A percentile compares a stretch with the other conserved stretches of the same genome.
Evolutionary conservation across 2,888 invertebrate species (phyloP).

Genomic region (Pantelozetes paolii): DNA sequence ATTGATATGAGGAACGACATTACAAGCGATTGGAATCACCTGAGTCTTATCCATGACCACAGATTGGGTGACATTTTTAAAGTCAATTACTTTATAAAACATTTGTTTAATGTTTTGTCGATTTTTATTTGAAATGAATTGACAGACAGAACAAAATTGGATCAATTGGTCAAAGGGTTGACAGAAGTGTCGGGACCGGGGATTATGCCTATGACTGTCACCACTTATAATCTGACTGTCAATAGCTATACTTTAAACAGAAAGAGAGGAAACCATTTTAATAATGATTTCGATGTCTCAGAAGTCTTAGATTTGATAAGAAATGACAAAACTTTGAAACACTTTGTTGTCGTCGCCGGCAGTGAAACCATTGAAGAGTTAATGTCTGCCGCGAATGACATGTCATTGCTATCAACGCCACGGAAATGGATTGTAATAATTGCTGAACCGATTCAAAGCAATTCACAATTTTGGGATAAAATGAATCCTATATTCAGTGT

Average conservation of each 20-base stretch:
- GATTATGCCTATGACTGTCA: slow-evolving; percentile 42
- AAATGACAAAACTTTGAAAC: slow-evolving; percentile 26
- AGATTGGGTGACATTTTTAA: slow-evolving; percentile 43
- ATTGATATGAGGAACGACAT: slow-evolving; percentile 45
- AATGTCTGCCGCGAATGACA: slow-evolving; percentile 33
- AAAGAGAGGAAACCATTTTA: no score
- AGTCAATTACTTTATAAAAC: no score
- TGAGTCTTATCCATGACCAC: slow-evolving; percentile 45
- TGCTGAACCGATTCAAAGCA: neutral
- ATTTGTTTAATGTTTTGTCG: no score
- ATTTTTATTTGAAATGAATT: neutral
- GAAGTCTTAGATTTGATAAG: slow-evolving; percentile 39
- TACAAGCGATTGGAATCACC: slow-evolving; percentile 46
- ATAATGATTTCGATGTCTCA: neutral
- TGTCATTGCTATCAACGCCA: slow-evolving; percentile 29
- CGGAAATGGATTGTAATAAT: slow-evolving; percentile 41
- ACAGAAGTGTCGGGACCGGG: slow-evolving; percentile 39
- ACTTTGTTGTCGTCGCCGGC: slow-evolving; percentile 44
- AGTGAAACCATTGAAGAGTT: slow-evolving; percentile 43
- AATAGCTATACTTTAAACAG: no score
- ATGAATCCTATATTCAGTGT: slow-evolving; percentile 33
- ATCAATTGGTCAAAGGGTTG: slow-evolving; percentile 40
- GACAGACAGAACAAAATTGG: slow-evolving; percentile 43
- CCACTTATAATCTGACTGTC: slow-evolving; percentile 42
- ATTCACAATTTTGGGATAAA: slow-evolving; percentile 22